These are phyloP conservation scores for Calidris pygmaea DNA, from an alignment of 2,113 vertebrate genomes.

Conservation along the genomic window DNA sequence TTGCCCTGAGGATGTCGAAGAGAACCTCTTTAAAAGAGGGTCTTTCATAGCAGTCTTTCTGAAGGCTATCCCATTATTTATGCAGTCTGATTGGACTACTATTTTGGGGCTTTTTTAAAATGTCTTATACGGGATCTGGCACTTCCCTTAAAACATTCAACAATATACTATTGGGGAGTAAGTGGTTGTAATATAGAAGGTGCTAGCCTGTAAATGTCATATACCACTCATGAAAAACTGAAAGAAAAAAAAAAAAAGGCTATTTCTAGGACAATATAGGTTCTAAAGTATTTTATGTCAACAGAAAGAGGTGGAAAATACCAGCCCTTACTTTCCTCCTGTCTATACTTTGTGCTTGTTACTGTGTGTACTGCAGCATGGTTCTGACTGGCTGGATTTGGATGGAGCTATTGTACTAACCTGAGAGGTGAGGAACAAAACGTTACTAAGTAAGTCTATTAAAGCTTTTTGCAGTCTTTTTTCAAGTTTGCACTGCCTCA, in stretches of 20 bases:
- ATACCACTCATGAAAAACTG: neutral
- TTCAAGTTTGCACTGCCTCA: constrained; percentile 10
- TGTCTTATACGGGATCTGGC: constrained; percentile 4
- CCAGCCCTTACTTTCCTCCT: neutral
- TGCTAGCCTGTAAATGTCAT: constrained; percentile 8
- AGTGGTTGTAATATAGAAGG: neutral
- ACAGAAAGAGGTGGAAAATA: constrained; percentile 7
- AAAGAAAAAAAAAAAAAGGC: neutral
- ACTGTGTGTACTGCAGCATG: neutral
- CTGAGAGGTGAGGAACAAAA: neutral
- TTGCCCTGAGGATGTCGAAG: neutral
- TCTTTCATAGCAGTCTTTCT: neutral
- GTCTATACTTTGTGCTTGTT: neutral
- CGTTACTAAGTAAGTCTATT: neutral
- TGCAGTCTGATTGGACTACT: constrained; percentile 15
- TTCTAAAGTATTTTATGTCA: neutral
- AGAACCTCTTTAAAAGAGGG: neutral
- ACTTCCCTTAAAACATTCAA: constrained; percentile 6
- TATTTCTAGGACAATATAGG: neutral
- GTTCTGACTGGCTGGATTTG: constrained; percentile 23
- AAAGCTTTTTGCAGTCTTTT: neutral
- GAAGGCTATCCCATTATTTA: neutral
- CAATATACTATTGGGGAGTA: constrained; percentile 1
- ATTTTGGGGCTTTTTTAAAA: neutral
- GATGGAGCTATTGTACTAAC: neutral